Evolutionary conservation across 2,888 invertebrate species (phyloP).

Genomic region (Peribatodes rhomboidaria): DNA sequence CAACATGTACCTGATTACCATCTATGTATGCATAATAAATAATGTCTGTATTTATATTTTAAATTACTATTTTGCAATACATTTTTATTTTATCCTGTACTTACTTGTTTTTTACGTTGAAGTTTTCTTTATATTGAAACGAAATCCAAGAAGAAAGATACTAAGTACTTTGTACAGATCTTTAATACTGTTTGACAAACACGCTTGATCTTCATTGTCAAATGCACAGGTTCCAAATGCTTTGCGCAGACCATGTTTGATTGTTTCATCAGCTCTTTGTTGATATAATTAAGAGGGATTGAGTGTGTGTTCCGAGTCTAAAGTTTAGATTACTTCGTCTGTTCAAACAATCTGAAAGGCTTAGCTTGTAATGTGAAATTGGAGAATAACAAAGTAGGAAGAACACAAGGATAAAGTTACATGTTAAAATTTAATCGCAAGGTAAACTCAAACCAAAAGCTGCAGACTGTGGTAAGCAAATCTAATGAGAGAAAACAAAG

Average conservation of each 20-base stretch:
- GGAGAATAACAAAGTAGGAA: slow-evolving; percentile 3
- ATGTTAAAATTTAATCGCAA: neutral
- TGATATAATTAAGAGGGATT: slow-evolving; percentile 47
- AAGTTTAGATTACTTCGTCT: slow-evolving; percentile 30
- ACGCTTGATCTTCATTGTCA: slow-evolving; percentile 58
- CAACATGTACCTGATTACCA: too few relatives aligned
- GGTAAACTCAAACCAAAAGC: neutral
- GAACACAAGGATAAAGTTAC: neutral
- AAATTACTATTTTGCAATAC: too few relatives aligned
- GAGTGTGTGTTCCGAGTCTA: slow-evolving; percentile 25
- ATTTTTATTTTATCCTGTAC: too few relatives aligned
- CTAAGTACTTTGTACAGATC: slow-evolving; percentile 17
- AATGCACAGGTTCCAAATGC: slow-evolving; percentile 59
- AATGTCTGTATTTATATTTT: too few relatives aligned
- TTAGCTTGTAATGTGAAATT: slow-evolving; percentile 19
- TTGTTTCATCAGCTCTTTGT: slow-evolving; percentile 57
- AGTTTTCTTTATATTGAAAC: too few relatives aligned
- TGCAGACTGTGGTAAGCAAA: neutral
- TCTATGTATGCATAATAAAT: too few relatives aligned
- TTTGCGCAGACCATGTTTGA: slow-evolving; percentile 61
- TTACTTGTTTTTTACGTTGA: too few relatives aligned
- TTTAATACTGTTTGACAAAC: slow-evolving; percentile 52
- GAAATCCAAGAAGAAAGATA: neutral
- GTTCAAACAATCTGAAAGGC: slow-evolving; percentile 29
- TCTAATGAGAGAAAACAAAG: too few relatives aligned